These are phyloP conservation scores for Anthoscopus minutus DNA, from an alignment of 2,113 vertebrate genomes.

Conservation along the genomic window DNA sequence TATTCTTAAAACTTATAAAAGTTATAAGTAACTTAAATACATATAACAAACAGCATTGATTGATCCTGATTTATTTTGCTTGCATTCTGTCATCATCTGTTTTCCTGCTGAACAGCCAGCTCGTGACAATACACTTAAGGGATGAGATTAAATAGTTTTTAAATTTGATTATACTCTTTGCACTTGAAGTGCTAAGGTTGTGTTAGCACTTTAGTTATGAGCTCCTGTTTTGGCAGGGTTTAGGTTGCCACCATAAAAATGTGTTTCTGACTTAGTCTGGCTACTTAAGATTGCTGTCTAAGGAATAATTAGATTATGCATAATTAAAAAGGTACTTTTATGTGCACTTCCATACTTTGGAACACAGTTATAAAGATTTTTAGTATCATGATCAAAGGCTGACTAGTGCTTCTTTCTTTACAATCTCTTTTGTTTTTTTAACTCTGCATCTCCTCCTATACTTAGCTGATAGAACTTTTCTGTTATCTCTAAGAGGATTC, in stretches of 20 bases:
- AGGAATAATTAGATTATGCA: background rate
- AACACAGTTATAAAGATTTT: background rate
- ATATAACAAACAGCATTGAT: background rate
- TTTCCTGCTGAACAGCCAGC: constrained; percentile 17
- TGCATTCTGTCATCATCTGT: constrained; percentile 34
- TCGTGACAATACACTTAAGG: constrained; percentile 38
- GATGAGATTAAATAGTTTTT: constrained; percentile 49
- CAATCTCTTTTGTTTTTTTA: background rate
- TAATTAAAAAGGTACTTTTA: constrained; percentile 1
- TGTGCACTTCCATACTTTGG: background rate
- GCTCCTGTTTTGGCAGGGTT: constrained; percentile 14
- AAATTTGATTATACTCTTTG: constrained; percentile 61
- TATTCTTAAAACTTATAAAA: constrained; percentile 43
- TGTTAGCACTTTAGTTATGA: constrained; percentile 49
- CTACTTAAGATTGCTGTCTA: constrained; percentile 5
- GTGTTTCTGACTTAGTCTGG: constrained; percentile 19
- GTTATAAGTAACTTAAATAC: too few species aligned
- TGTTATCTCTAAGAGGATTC: background rate
- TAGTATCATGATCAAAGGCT: background rate
- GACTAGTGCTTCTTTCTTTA: background rate
- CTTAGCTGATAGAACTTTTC: background rate
- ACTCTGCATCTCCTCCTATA: background rate
- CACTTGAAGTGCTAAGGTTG: constrained; percentile 56
- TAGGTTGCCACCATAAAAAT: constrained; percentile 48
- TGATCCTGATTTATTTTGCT: constrained; percentile 41